phyloP scores from a whole-genome alignment of 1,140 invertebrate genomes.

The Drosophila nannoptera region DNA sequence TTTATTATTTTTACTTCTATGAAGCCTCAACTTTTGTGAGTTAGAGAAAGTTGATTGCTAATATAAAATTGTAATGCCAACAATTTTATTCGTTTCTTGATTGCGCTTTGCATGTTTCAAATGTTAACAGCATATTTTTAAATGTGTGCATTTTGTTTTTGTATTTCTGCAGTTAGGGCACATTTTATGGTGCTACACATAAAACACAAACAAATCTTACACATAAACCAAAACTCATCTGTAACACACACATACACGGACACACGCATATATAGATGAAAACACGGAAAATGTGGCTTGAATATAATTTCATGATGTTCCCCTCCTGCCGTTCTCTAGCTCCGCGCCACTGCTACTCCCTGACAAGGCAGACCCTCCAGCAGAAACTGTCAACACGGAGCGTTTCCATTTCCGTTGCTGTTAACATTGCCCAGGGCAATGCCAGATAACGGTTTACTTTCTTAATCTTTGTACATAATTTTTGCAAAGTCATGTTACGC shows the following conservation, averaged over 20 bases:
- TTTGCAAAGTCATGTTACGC: constrained; percentile 61
- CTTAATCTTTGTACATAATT: constrained; percentile 75
- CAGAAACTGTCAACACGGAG: constrained; percentile 63
- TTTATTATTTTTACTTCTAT: not conserved
- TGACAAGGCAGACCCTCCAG: constrained; percentile 34
- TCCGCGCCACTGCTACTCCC: not conserved
- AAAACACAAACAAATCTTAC: constrained; percentile 54
- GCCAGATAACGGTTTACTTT: constrained; percentile 72
- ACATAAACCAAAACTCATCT: constrained; percentile 57
- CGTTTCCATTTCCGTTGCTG: constrained; percentile 14
- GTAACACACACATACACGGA: constrained; percentile 26
- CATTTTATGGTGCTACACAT: constrained; percentile 46
- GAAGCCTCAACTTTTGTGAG: too few species aligned
- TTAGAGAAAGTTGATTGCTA: not conserved
- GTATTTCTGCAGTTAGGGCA: constrained; percentile 43
- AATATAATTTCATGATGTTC: constrained; percentile 69
- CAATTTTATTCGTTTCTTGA: constrained; percentile 20
- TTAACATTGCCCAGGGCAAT: constrained; percentile 41
- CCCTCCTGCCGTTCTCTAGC: not conserved
- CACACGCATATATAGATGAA: too few species aligned
- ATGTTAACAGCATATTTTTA: constrained; percentile 37
- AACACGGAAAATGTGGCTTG: constrained; percentile 38
- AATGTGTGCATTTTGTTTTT: constrained; percentile 41
- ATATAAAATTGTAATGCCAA: not conserved
- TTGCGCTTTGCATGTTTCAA: constrained; percentile 9